Evolutionary conservation across 1,140 invertebrate species (phyloP).

Genomic region (Diorhabda sublineata): DNA sequence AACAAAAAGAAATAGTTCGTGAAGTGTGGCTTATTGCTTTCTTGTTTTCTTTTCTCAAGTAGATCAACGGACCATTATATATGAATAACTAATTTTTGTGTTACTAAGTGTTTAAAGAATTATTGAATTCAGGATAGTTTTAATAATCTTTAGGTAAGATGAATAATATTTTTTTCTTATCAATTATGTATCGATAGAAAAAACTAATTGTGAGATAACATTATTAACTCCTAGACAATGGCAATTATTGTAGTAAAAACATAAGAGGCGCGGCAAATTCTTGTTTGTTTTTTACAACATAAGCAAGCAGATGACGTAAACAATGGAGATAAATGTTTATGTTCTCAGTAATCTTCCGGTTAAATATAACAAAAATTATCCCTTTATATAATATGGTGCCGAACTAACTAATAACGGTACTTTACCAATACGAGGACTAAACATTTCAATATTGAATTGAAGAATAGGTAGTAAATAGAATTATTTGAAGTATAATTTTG

Average conservation of each 20-base stretch:
- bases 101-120: neutral
- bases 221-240: neutral
- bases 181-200: too few relatives aligned
- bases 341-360: neutral
- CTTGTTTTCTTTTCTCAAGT: neutral
- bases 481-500: too few relatives aligned
- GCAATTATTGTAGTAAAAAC: slow-evolving; percentile 3
- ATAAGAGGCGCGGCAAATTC: neutral
- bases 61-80: neutral
- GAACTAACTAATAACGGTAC: neutral
- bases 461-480: too few relatives aligned
- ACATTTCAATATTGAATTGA: too few relatives aligned
- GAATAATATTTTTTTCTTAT: neutral
- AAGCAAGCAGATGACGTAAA: neutral
- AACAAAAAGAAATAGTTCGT: neutral
- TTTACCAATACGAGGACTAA: neutral
- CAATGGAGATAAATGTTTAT: neutral
- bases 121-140: neutral
- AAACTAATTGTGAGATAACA: too few relatives aligned
- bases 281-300: slow-evolving; percentile 1
- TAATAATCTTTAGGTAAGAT: neutral
- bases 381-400: neutral
- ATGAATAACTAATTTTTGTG: slow-evolving; percentile 1
- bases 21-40: neutral
- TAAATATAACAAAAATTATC: neutral